Base-by-base conservation (phyloP, 2,113 vertebrate genomes). In the Perca fluviatilis region DNA sequence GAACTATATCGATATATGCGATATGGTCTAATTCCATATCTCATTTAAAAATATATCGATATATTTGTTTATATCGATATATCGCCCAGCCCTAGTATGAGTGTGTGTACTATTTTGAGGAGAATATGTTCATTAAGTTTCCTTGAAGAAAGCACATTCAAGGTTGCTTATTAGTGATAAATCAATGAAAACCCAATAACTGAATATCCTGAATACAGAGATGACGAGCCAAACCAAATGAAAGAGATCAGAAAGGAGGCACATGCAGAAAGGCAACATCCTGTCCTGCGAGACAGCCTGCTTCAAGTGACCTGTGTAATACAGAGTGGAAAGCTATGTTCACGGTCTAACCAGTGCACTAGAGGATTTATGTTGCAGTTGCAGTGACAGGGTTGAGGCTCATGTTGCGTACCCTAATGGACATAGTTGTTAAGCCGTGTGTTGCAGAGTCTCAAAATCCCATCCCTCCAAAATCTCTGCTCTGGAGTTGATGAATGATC, bases 251-350 rank as follows among this genome's bases (percentile, higher is more conserved):
- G 30, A 25, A 64, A 64, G 21, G 49, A 67, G 54, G 54, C 33
- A 23, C 33, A 7, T 58, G 57, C 46, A 23, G 58, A 58, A 73
- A 75, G 40, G n/a, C 51, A 40, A 10, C 30, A 23, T 68, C 40
- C 40, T 61, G 63, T 77, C 47, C 62, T 78, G 54, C 18, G 68
- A 51, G 72, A 43, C 70, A 68, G 46, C 54, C 25, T 21, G 33
- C 68, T 81, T 51, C 57, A 33, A 74, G 27, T 78, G 74, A 74
- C 60, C 21, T 73, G 72, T 82, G 77, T 72, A 68, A 23, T 62
- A 82, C 71, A 73, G 71, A 90, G 86, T 80, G 76, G 66, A 85
- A 87, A 91, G 65, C 65, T 79, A 46, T 90, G 91, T 89, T 86
- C 80, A 58, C 9, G 0, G 33, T 69, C 66, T 47, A 12, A 77